Conservation (phyloP, 2,797 vertebrate genomes). For the Picus viridis region DNA sequence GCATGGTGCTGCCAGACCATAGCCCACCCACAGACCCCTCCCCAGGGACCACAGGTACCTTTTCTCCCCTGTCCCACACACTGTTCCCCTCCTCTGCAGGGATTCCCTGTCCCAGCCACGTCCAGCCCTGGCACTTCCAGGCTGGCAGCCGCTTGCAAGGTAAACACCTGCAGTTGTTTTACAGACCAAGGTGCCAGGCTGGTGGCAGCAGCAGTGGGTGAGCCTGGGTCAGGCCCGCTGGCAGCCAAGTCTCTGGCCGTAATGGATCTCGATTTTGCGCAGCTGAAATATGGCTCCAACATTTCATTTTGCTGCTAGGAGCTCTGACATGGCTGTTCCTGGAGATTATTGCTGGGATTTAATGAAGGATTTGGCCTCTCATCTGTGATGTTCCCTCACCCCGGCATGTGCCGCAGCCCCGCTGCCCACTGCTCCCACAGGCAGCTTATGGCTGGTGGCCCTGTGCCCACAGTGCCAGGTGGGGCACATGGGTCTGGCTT, state of each 20-base stretch:
- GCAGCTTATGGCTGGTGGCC: background rate
- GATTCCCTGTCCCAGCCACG: background rate
- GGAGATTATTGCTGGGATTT: conserved; percentile 66
- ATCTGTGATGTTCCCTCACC: conserved; percentile 38
- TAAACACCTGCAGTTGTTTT: background rate
- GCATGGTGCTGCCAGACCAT: rapidly evolving
- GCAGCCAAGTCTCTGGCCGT: background rate
- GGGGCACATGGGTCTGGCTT: rapidly evolving
- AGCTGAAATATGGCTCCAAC: conserved; percentile 63
- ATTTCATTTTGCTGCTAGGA: conserved; percentile 73
- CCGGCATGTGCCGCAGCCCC: rapidly evolving
- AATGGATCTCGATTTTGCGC: conserved; percentile 71
- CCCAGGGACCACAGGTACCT: background rate
- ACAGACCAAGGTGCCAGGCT: background rate
- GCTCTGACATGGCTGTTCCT: conserved; percentile 68
- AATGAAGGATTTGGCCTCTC: conserved; percentile 67
- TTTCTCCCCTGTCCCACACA: background rate
- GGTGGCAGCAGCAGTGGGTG: background rate
- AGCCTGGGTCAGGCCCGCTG: conserved; percentile 22
- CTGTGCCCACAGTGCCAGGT: rapidly evolving
- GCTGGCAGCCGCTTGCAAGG: background rate
- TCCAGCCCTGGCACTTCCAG: background rate
- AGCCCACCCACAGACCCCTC: background rate
- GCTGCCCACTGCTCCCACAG: background rate
- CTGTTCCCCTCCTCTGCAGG: too few species aligned